Percentiles rank a stretch among this genome's conserved stretches.
Evolutionary conservation across 2,888 invertebrate genomes (phyloP).

Genomic region (Ichneumoninae sp.): DNA sequence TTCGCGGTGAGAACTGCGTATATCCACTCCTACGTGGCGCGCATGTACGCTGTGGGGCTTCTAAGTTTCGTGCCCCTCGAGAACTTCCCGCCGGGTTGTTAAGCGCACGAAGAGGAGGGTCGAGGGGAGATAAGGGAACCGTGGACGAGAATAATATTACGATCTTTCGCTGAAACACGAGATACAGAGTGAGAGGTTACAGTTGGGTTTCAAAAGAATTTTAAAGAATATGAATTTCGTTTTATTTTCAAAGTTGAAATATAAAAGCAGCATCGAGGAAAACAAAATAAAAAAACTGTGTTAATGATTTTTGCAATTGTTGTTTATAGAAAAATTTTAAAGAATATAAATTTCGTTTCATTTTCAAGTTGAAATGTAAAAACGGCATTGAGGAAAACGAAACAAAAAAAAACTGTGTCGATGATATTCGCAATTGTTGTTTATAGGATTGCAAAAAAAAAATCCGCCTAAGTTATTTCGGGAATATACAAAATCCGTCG

Average conservation of each 20-base stretch:
- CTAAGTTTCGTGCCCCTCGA: constrained; percentile 4
- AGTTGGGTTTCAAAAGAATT: neutral
- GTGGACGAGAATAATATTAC: constrained; percentile 15
- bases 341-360: no score
- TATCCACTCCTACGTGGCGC: constrained; percentile 1
- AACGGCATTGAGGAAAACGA: neutral
- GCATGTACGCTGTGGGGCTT: constrained; percentile 6
- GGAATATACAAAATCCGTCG: neutral
- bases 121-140: constrained; percentile 10
- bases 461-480: neutral
- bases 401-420: neutral
- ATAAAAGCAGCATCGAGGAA: neutral
- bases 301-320: neutral
- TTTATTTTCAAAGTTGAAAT: neutral
- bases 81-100: constrained; percentile 19
- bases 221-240: no score
- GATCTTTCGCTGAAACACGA: neutral
- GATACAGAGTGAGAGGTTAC: neutral
- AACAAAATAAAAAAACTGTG: neutral
- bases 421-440: neutral
- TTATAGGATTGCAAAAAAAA: neutral
- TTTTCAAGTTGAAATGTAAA: neutral
- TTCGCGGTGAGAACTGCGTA: neutral
- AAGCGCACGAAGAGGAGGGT: neutral
- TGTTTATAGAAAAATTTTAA: neutral